Evolutionary conservation across 1,140 invertebrate species (phyloP).

Genomic region (Holcopasites calliopsidis): DNA sequence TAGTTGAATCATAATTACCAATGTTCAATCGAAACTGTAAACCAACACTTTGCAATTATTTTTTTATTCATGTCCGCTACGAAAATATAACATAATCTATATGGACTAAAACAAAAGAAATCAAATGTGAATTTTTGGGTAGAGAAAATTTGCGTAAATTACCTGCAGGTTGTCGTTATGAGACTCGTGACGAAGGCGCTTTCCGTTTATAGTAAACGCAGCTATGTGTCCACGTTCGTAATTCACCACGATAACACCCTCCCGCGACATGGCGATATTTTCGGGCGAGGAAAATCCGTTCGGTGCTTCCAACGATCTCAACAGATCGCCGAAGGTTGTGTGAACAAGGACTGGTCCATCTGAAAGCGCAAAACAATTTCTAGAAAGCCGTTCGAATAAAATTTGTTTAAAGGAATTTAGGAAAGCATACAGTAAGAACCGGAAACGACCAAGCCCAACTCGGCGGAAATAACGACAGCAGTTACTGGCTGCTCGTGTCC

Average conservation of each 20-base stretch:
- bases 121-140: too few species aligned
- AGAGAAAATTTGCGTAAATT: too few species aligned
- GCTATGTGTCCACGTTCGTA: slow-evolving; percentile 95
- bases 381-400: not conserved
- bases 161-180: slow-evolving; percentile 98
- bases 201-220: slow-evolving; percentile 95
- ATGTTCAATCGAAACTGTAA: slow-evolving; percentile 2
- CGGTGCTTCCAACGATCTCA: slow-evolving; percentile 93
- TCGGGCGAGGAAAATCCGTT: slow-evolving; percentile 91
- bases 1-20: not conserved
- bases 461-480: slow-evolving; percentile 97
- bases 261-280: slow-evolving; percentile 95
- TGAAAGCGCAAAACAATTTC: slow-evolving; percentile 72
- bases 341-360: slow-evolving; percentile 98
- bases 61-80: too few species aligned
- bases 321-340: slow-evolving; percentile 98
- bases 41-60: too few species aligned
- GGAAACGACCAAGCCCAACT: slow-evolving; percentile 98
- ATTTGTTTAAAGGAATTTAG: not conserved
- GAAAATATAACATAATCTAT: too few species aligned
- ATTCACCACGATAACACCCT: slow-evolving; percentile 97
- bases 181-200: slow-evolving; percentile 90
- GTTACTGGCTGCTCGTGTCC: slow-evolving; percentile 98
- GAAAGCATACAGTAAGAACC: slow-evolving; percentile 89
- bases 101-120: too few species aligned